Base-by-base conservation (phyloP, 2,797 vertebrate species). In the Coregonus sp. region DNA sequence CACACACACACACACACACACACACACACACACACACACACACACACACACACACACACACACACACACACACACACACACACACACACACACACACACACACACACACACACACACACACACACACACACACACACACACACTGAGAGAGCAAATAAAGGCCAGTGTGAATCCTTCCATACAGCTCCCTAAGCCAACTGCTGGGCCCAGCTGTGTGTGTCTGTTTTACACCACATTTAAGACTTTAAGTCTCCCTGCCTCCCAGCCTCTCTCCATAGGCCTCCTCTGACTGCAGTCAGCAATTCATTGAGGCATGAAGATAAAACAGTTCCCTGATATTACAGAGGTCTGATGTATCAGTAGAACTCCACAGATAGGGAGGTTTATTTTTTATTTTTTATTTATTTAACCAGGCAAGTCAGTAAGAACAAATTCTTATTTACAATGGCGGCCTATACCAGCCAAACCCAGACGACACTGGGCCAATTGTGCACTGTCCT, bases 271-370 rank as follows among this genome's bases (percentile, higher is more conserved):
- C 84, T 75, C 79, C 77, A 72, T 54, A 47, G 75, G n/a, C 69
- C 69, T 40, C 74, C 63, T 25, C 51, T 87, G 59, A 63, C 82
- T 70, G 76, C 88, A 85, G 86, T 87, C 87, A 86, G 73, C 70
- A 71, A 70, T 82, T 85, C 84, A 78, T 56, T 56, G 80, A 87
- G 51, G 84, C 79, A 75, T 82, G 79, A 85, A 87, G 81, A 68
- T 79, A 85, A 88, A 86, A 87, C 85, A 84, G 87, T 84, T 85
- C 80, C 81, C 86, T 83, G 37, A 12, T 81, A 85, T 87, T 89
- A 77, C 75, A 84, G 75, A 79, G 81, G 70, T 83, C 73, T 80
- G 78, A 84, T 80, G 81, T 88, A 89, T 89, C 25, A 59, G 85
- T 87, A 88, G 88, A 74, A 63, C 78, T 35, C 70, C 50, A 54